A percentile compares a stretch with the other conserved stretches of the same genome.
Conservation (phyloP, 2,797 vertebrate species). For the Heliangelus exortis region DNA sequence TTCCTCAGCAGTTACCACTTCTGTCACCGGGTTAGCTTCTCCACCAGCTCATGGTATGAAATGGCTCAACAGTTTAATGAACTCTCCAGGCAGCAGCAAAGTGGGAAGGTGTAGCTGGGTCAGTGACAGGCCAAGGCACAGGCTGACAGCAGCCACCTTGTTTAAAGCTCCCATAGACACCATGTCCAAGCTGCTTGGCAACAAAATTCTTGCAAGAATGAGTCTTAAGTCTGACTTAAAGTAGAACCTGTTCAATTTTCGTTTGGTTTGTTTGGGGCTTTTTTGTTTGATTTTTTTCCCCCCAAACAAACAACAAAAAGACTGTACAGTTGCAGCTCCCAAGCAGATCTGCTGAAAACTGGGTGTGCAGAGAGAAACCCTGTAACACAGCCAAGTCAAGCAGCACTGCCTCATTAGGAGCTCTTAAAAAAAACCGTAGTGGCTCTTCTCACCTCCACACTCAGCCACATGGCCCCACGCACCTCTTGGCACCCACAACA, state of each 20-base stretch:
- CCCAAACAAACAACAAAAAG: background rate
- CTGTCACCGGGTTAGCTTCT: background rate
- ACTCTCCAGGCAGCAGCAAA: background rate
- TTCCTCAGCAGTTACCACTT: background rate
- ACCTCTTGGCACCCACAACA: fast-evolving
- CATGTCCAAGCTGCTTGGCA: background rate
- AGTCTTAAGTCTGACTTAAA: background rate
- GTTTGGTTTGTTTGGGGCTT: background rate
- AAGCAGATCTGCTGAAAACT: background rate
- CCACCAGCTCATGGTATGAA: fast-evolving
- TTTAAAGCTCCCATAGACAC: background rate
- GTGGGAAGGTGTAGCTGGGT: background rate
- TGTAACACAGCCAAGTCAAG: background rate
- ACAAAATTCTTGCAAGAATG: background rate
- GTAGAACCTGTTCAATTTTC: background rate
- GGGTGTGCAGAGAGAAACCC: background rate
- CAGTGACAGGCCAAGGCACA: background rate
- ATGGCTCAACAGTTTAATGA: fast-evolving
- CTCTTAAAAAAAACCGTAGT: background rate
- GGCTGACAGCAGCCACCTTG: background rate
- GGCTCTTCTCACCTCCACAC: background rate
- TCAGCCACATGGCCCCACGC: fast-evolving
- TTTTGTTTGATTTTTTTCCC: background rate
- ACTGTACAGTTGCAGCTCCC: background rate
- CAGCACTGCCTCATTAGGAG: background rate